Conservation (phyloP, 2,888 invertebrate genomes). For the Ochropleura leucogaster region DNA sequence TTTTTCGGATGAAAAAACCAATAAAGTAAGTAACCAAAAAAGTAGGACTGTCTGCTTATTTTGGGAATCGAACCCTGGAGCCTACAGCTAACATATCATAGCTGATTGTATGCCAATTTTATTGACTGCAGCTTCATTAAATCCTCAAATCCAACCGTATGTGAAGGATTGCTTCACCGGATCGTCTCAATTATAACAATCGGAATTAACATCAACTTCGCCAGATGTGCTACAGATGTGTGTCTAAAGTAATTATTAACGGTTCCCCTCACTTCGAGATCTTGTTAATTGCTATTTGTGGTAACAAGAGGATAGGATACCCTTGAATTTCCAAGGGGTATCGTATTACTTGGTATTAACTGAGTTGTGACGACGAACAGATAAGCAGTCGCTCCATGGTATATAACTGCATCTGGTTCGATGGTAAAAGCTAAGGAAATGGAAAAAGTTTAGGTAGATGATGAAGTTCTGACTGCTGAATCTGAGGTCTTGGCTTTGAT, state of each 20-base stretch:
- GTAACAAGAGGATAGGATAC: slow-evolving; percentile 5
- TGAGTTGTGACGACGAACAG: neutral
- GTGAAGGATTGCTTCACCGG: neutral
- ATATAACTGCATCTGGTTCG: neutral
- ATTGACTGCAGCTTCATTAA: neutral
- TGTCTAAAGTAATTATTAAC: neutral
- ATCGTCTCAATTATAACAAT: slow-evolving; percentile 11
- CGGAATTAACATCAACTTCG: neutral
- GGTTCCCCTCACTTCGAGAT: neutral
- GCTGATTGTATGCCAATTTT: neutral
- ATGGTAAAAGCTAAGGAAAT: neutral
- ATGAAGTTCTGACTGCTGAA: neutral
- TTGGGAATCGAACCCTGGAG: neutral
- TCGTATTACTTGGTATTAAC: neutral
- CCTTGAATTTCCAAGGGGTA: neutral
- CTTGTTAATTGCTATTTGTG: neutral
- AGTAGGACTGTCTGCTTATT: neutral
- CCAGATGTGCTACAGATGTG: slow-evolving; percentile 18
- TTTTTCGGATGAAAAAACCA: neutral
- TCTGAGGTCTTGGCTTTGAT: neutral
- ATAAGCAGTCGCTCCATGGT: neutral
- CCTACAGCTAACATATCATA: neutral
- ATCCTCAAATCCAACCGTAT: no score
- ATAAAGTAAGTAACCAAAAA: neutral
- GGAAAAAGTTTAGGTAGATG: neutral